These are phyloP conservation scores for Pectinophora gossypiella DNA, from an alignment of 1,140 invertebrate species.

Conservation along the genomic window DNA sequence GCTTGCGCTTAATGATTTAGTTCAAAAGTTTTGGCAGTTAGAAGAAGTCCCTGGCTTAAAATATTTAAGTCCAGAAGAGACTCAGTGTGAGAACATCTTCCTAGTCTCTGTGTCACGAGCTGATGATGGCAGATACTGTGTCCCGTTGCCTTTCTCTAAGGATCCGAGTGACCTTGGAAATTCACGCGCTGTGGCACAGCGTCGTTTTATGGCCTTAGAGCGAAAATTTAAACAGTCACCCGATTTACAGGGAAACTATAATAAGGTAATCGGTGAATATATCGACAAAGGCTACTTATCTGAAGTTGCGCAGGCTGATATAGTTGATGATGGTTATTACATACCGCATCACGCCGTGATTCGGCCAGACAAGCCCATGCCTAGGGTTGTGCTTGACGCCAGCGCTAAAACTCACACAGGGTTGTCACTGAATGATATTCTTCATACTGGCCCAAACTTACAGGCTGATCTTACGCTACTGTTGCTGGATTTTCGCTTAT, in stretches of 20 bases:
- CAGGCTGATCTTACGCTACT: conserved; percentile 9
- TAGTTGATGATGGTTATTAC: conserved; percentile 1
- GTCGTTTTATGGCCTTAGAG: conserved; percentile 11
- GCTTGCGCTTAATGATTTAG: conserved; percentile 3
- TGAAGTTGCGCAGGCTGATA: neutral
- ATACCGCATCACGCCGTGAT: conserved; percentile 7
- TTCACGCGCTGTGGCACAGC: too few relatives aligned
- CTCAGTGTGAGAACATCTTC: conserved; percentile 15
- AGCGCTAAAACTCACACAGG: conserved; percentile 1
- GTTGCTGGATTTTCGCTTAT: conserved; percentile 24
- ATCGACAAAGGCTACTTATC: conserved; percentile 3
- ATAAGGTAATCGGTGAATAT: conserved; percentile 8
- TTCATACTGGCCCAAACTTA: conserved; percentile 10
- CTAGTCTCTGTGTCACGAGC: conserved; percentile 7
- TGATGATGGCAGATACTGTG: conserved; percentile 11
- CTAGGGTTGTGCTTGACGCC: too few relatives aligned
- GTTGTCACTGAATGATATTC: conserved; percentile 6
- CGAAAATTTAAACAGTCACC: conserved; percentile 5
- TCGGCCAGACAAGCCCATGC: too few relatives aligned
- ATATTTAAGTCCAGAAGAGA: too few relatives aligned
- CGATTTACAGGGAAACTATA: neutral
- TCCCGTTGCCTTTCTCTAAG: conserved; percentile 11
- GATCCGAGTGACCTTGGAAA: too few relatives aligned
- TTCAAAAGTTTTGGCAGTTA: conserved; percentile 16
- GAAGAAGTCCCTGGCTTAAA: conserved; percentile 4